Evolutionary conservation across 2,113 vertebrate species (phyloP).

Genomic region (Talpa occidentalis): DNA sequence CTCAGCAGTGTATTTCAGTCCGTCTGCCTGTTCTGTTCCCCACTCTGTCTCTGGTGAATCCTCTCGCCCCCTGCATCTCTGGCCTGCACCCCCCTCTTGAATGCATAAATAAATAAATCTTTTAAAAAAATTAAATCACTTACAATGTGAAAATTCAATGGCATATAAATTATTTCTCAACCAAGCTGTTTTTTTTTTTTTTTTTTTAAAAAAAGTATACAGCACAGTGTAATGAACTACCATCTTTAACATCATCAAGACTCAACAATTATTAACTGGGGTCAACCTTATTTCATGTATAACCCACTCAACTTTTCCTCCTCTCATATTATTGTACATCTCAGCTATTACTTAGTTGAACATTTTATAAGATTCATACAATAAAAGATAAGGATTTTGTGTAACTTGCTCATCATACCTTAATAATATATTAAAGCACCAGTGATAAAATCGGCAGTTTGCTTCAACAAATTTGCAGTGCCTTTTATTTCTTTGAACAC

Average conservation of each 20-base stretch:
- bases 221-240: neutral
- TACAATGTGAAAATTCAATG: neutral
- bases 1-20: too few species aligned
- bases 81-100: too few species aligned
- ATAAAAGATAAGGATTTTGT: neutral
- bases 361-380: neutral
- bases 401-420: neutral
- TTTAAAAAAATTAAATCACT: neutral
- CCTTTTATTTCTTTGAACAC: neutral
- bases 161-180: neutral
- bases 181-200: neutral
- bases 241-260: neutral
- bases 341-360: neutral
- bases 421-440: neutral
- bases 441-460: neutral
- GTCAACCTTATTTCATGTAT: neutral
- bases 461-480: neutral
- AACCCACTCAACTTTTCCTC: neutral
- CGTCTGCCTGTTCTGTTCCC: too few species aligned
- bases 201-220: neutral
- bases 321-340: neutral
- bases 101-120: too few species aligned
- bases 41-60: too few species aligned
- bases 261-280: neutral
- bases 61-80: too few species aligned